A percentile compares a stretch with the other conserved stretches of the same genome.
Conservation (phyloP, 1,140 invertebrate genomes). For the Colletes latitarsis region DNA sequence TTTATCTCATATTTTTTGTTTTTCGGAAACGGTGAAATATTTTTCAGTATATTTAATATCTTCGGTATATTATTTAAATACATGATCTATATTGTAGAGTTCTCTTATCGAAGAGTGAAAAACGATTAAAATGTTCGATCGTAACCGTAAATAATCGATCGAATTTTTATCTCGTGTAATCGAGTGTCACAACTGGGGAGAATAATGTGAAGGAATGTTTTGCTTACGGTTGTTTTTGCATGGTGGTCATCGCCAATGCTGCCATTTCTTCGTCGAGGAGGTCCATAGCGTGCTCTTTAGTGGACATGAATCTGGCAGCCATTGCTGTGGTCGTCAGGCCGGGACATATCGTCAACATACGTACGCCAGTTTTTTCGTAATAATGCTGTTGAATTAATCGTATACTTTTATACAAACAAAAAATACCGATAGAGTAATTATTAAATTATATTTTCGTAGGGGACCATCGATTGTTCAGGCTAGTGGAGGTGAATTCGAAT, state of each 20-base stretch:
- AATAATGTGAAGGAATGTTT: not conserved
- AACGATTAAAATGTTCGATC: too few relatives aligned
- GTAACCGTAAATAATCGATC: conserved; percentile 34
- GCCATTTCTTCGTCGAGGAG: conserved; percentile 57
- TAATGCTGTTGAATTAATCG: conserved; percentile 46
- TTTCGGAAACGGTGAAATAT: too few relatives aligned
- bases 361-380: conserved; percentile 71
- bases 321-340: conserved; percentile 78
- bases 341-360: conserved; percentile 80
- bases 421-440: not conserved
- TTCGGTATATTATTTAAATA: too few relatives aligned
- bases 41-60: too few relatives aligned
- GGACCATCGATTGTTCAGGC: too few relatives aligned
- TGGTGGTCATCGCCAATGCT: conserved; percentile 29
- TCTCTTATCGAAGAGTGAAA: too few relatives aligned
- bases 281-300: conserved; percentile 55
- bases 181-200: too few relatives aligned
- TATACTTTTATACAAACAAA: not conserved
- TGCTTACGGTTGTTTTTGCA: conserved; percentile 58
- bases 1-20: too few relatives aligned
- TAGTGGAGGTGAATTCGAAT: too few relatives aligned
- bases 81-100: too few relatives aligned
- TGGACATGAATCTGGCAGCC: conserved; percentile 56
- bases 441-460: too few relatives aligned
- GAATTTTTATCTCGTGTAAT: too few relatives aligned